These are phyloP conservation scores for Glaucomys volans DNA, from an alignment of 2,113 vertebrate species.

Conservation along the genomic window DNA sequence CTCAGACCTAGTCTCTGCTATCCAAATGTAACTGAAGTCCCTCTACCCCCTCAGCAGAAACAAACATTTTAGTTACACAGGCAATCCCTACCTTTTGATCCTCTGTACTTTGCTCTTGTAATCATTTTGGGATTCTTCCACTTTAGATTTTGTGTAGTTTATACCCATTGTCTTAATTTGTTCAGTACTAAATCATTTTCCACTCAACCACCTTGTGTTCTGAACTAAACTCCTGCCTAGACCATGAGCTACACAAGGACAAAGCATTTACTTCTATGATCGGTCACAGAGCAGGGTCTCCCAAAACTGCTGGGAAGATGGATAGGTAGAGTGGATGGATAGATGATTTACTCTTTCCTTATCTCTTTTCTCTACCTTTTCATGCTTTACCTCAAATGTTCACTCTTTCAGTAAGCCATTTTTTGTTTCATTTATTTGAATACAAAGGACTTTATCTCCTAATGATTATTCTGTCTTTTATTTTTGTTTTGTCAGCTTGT, in stretches of 20 bases:
- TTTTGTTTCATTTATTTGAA: background rate
- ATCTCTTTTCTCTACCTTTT: background rate
- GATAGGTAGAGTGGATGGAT: background rate
- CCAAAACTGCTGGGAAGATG: background rate
- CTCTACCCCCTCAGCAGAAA: background rate
- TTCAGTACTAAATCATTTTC: background rate
- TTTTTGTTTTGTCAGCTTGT: background rate
- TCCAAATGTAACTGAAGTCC: background rate
- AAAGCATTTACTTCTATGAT: background rate
- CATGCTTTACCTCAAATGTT: background rate
- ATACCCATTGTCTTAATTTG: background rate
- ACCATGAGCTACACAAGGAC: background rate
- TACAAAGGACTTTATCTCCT: background rate
- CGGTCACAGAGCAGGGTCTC: background rate
- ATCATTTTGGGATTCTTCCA: background rate
- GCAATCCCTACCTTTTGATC: background rate
- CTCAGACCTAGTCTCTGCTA: background rate
- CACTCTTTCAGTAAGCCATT: background rate
- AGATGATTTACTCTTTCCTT: background rate
- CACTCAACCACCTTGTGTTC: background rate
- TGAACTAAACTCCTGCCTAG: background rate
- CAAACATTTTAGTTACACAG: background rate
- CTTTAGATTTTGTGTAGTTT: slow-evolving; percentile 37
- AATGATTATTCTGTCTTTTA: background rate
- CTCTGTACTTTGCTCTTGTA: background rate